Evolutionary conservation across 1,140 invertebrate species (phyloP), one percentile per base, ranked within the genome.

Genomic region (Lasioglossum baleicum): DNA sequence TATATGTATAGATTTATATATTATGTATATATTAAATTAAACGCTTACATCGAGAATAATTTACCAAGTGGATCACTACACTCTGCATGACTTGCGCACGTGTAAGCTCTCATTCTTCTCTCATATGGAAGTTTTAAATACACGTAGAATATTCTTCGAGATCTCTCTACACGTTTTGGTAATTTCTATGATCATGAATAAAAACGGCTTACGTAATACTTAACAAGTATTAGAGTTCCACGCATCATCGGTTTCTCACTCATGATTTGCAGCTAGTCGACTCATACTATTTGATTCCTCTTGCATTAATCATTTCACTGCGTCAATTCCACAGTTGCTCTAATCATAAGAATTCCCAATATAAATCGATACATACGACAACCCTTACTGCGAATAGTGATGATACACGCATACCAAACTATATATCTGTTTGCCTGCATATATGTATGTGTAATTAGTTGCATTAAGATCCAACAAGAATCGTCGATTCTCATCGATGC

Each of bases 131-230:
- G 63, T 85, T 75, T 71, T 48, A 48, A 68, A 82, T 82, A 82
- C 58, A 61, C 61, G 22, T 44, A 42, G 42, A 17, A 48, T 20
- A 7, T 51, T 75, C 3, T 53, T 11, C 20, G 31, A 48, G 2
- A 13, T n/a, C 31, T 22, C 42, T 44, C 67, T 70, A 77, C 64
- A 35, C 67, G 56, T 63, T 35, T 56, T 11, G 17, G 35, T 71
- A 82, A 76, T 83, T 60, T 71, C 42, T 82, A 85, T 53, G 64
- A 63, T 83, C 78, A 86, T 80, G 67, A 58, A 90, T 90, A 91
- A 87, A 89, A 90, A 90, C 80, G 80, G 77, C 84, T 89, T 78
- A 83, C 72, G 42, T 76, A 86, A 70, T 84, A 72, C 75, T 87
- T 85, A 82, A 87, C 80, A 82, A 70, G 53, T 86, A 85, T 73